Evolutionary conservation across 2,113 vertebrate genomes (phyloP), one percentile per base, ranked within the genome.

Genomic region (Caracal caracal): DNA sequence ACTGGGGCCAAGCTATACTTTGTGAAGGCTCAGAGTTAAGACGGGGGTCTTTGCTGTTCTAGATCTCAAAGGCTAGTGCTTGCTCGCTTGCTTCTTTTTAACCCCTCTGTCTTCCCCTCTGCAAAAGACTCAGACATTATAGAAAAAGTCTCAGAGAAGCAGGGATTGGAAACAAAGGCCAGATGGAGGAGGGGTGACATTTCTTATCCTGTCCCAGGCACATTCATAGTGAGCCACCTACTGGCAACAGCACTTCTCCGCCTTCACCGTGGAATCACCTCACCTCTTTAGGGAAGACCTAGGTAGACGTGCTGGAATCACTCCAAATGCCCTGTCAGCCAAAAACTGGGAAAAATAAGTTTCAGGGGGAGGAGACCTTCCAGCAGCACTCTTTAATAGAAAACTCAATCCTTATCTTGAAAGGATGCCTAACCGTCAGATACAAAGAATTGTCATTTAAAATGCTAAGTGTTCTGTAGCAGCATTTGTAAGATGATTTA

Each of bases 221-320:
- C 98, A 97, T 97, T 98, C 98, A 0, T 10, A 98, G 99, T 96
- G 98, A 98, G 99, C 98, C 99, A 98, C 98, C 99, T 98, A 97
- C 98, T 16, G 98, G 99, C 1, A 92, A 6, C n/a, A 56, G 16
- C 19, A 4, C 28, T 89, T 70, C 2, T 65, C 3, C 80, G 81
- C 82, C 19, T 66, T 4, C 3, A 0, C 13, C 7, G 35, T 12
- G 91, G 63, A 0, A 59, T 19, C 80, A 49, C 95, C 49, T 33
- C 8, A n/a, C 75, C 22, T 81, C 93, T 84, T 1, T 1, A 0
- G 90, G 92, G 49, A 80, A 28, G 73, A 87, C 51, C 80, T 1
- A 1, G 70, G 75, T 1, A 51, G 40, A 10, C 82, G 40, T 2
- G 10, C 66, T 51, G 94, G 59, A 53, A 0, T 15, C 5, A 8